These are phyloP conservation scores for Lamprologus tigripictilis DNA, from an alignment of 2,113 vertebrate genomes.

Conservation along the genomic window DNA sequence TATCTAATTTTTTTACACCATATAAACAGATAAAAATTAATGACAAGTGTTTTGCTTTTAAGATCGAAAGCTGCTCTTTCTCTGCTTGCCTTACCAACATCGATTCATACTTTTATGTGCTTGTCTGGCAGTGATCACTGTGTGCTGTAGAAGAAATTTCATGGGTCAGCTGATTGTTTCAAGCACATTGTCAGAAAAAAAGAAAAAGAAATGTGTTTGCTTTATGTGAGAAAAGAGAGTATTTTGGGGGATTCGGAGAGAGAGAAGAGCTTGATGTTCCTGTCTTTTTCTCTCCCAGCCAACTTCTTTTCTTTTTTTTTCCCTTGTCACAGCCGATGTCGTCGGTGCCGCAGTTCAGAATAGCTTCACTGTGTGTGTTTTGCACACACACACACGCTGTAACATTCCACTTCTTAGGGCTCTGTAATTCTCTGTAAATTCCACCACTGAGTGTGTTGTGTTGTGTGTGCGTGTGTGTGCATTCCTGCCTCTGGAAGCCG, in stretches of 20 bases:
- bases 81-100: background rate
- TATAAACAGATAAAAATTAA: background rate
- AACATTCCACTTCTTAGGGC: conserved; percentile 23
- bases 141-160: background rate
- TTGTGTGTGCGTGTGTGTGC: background rate
- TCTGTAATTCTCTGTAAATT: conserved; percentile 62
- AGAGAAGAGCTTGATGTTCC: background rate
- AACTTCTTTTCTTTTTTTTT: conserved; percentile 3
- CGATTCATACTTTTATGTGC: background rate
- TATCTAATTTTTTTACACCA: background rate
- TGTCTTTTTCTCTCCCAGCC: background rate
- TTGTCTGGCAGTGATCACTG: background rate
- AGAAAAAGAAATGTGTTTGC: background rate
- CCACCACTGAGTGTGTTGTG: conserved; percentile 23
- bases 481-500: conserved; percentile 13
- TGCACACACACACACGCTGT: background rate
- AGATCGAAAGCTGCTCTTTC: background rate
- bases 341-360: conserved; percentile 23
- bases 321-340: conserved; percentile 26
- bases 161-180: background rate
- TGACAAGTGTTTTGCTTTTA: background rate
- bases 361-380: conserved; percentile 14
- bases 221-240: background rate
- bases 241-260: background rate
- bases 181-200: background rate